Conservation (phyloP, 2,797 vertebrate species). For the Alauda arvensis region DNA sequence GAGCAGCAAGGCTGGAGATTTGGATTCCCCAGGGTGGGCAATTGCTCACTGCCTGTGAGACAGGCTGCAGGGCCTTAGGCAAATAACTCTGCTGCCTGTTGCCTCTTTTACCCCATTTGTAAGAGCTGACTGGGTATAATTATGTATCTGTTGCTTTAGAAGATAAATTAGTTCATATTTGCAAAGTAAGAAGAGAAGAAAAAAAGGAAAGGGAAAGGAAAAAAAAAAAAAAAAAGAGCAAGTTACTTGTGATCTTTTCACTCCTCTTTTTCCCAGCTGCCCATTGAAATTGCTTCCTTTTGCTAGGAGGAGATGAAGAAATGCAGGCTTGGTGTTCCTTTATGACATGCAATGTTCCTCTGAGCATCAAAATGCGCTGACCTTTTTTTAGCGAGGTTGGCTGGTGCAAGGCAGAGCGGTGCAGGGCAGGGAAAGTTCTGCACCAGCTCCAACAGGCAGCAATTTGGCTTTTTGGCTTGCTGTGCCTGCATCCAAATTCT, state of each 20-base stretch:
- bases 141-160: constrained; percentile 19
- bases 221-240: not conserved
- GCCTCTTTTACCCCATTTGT: constrained; percentile 17
- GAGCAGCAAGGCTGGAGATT: not conserved
- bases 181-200: not conserved
- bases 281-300: not conserved
- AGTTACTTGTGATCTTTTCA: not conserved
- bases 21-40: not conserved
- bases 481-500: constrained; percentile 15
- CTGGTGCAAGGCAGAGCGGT: not conserved
- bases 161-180: constrained; percentile 43
- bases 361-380: not conserved
- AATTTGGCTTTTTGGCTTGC: constrained; percentile 9
- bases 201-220: no score
- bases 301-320: not conserved
- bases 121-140: constrained; percentile 21
- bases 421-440: not conserved
- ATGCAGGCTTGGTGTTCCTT: not conserved
- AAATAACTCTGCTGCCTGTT: constrained; percentile 33
- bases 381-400: not conserved
- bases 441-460: not conserved
- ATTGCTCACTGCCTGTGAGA: not conserved
- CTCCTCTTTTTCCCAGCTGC: not conserved
- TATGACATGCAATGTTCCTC: not conserved
- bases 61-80: constrained; percentile 7